Percentiles rank a stretch among this genome's conserved stretches.
phyloP scores from a whole-genome alignment of 37 sponge, comb jelly and placozoan genomes.

The Diacarnus erythraeanus region DNA sequence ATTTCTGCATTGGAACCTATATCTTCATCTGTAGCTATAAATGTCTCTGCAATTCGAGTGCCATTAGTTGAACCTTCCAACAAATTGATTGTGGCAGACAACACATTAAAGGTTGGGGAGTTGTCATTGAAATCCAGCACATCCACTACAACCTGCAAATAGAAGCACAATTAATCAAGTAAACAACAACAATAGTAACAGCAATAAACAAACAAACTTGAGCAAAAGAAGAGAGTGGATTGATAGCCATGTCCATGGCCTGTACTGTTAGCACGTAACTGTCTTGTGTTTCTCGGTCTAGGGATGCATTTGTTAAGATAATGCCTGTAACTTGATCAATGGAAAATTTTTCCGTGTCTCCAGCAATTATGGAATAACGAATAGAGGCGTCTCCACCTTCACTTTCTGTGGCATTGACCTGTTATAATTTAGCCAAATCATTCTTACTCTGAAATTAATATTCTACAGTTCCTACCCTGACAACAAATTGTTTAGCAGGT shows the following conservation, averaged over 20 bases:
- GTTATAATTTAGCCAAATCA: too few species aligned
- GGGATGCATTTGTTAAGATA: constrained; percentile 6
- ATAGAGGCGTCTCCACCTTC: constrained; percentile 10
- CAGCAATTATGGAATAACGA: constrained; percentile 25
- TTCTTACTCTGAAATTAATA: not conserved
- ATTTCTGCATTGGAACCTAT: constrained; percentile 41
- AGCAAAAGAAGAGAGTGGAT: constrained; percentile 10
- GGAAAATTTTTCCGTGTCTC: not conserved
- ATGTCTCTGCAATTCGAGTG: not conserved
- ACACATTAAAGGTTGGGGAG: constrained; percentile 18
- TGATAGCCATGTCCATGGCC: constrained; percentile 27
- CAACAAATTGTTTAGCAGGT: not conserved
- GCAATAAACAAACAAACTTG: constrained; percentile 19
- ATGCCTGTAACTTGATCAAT: constrained; percentile 27
- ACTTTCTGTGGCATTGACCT: constrained; percentile 37
- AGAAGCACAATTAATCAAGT: not conserved
- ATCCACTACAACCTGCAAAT: constrained; percentile 43
- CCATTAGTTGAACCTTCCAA: constrained; percentile 6
- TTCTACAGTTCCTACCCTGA: constrained; percentile 3
- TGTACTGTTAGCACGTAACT: constrained; percentile 45
- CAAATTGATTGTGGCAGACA: not conserved
- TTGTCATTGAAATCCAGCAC: constrained; percentile 56
- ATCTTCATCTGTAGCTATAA: constrained; percentile 45
- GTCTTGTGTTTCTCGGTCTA: constrained; percentile 31
- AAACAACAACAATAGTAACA: too few species aligned